These are phyloP conservation scores for Thunnus maccoyii DNA, from an alignment of 2,113 vertebrate species.

Conservation along the genomic window DNA sequence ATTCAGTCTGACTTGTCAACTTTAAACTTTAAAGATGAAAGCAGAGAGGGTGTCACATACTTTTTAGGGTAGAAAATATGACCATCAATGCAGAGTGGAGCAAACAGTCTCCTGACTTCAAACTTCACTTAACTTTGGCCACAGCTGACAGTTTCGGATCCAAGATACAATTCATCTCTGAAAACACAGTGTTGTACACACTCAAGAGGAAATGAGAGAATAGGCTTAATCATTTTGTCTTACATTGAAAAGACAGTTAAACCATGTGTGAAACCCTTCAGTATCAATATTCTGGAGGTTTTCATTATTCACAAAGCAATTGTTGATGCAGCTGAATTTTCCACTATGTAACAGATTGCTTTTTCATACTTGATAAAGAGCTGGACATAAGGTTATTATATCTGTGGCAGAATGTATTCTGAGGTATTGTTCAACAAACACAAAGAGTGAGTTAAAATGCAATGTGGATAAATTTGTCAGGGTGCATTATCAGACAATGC, in stretches of 20 bases:
- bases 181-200: constrained; percentile 19
- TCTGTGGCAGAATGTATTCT: constrained; percentile 17
- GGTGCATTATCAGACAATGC: constrained; percentile 33
- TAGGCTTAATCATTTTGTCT: constrained; percentile 46
- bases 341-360: constrained; percentile 15
- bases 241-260: constrained; percentile 64
- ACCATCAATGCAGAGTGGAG: constrained; percentile 44
- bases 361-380: constrained; percentile 41
- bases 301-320: constrained; percentile 57
- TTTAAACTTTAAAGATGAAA: constrained; percentile 58
- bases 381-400: constrained; percentile 29
- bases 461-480: constrained; percentile 42
- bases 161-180: constrained; percentile 51
- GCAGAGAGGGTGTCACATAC: constrained; percentile 19
- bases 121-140: constrained; percentile 59
- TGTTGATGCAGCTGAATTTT: constrained; percentile 48
- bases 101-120: constrained; percentile 47
- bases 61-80: constrained; percentile 35
- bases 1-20: constrained; percentile 39
- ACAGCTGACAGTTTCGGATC: constrained; percentile 53
- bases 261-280: constrained; percentile 56
- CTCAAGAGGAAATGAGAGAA: constrained; percentile 53
- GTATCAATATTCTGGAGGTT: constrained; percentile 54
- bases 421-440: neutral
- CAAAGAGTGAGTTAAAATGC: constrained; percentile 14